Evolutionary conservation across 2,797 vertebrate genomes (phyloP).

Genomic region (Manis pentadactyla): DNA sequence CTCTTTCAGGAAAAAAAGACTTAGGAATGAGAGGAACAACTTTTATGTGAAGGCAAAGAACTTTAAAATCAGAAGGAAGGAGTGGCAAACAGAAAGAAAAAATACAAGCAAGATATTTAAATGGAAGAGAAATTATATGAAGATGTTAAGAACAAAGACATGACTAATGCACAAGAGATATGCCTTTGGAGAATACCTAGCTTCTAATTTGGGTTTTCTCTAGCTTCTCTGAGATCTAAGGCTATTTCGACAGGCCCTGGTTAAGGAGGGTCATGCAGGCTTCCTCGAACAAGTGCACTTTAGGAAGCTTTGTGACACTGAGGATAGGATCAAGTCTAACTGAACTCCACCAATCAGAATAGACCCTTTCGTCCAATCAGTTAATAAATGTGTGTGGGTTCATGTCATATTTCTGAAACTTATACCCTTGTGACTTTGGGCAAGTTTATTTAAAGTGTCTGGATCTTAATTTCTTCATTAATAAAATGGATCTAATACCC

Average conservation of each 20-base stretch:
- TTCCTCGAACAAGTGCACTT: not conserved
- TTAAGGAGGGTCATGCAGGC: not conserved
- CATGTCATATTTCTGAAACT: not conserved
- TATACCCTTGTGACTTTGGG: not conserved
- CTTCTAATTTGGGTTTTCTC: not conserved
- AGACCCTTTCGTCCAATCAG: not conserved
- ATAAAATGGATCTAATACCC: not conserved
- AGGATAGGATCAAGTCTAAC: not conserved
- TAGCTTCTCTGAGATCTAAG: not conserved
- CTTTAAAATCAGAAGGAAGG: not conserved
- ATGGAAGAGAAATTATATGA: not conserved
- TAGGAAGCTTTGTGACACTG: not conserved
- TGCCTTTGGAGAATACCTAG: not conserved
- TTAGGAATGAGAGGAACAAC: not conserved
- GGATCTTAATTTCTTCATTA: conserved; percentile 7
- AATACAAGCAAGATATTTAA: not conserved
- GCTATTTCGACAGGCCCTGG: not conserved
- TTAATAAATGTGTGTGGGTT: not conserved
- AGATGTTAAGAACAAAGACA: not conserved
- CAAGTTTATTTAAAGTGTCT: not conserved
- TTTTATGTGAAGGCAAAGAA: not conserved
- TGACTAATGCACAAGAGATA: not conserved
- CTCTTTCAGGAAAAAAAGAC: not conserved
- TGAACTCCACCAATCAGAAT: not conserved
- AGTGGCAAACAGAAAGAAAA: not conserved